Percentiles rank a stretch among this genome's conserved stretches.
Evolutionary conservation across 2,888 invertebrate species (phyloP).

Genomic region (Drosophila bunnanda): DNA sequence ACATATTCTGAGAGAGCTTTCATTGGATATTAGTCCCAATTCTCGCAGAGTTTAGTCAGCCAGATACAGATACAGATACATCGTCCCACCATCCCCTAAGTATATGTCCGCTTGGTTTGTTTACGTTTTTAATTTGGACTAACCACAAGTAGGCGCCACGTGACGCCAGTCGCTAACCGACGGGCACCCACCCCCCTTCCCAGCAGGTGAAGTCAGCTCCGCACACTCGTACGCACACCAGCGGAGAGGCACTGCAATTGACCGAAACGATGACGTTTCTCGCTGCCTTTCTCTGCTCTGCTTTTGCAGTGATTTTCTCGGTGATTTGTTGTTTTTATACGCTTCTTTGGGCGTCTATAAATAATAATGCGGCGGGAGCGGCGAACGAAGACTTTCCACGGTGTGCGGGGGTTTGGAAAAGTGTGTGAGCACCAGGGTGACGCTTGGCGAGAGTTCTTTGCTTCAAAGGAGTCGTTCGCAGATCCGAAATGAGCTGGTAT

Average conservation of each 20-base stretch:
- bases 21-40: background rate
- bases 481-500: slow-evolving; percentile 27
- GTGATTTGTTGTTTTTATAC: slow-evolving; percentile 63
- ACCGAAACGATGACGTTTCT: slow-evolving; percentile 41
- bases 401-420: background rate
- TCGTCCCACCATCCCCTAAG: background rate
- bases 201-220: slow-evolving; percentile 15
- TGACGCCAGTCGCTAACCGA: slow-evolving; percentile 58
- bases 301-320: slow-evolving; percentile 28
- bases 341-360: slow-evolving; percentile 59
- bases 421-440: slow-evolving; percentile 63
- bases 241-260: slow-evolving; percentile 32
- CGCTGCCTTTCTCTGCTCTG: slow-evolving; percentile 14
- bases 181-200: slow-evolving; percentile 41
- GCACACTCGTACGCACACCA: slow-evolving; percentile 5
- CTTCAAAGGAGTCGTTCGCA: slow-evolving; percentile 10
- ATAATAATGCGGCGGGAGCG: slow-evolving; percentile 54
- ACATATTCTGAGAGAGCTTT: background rate
- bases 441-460: slow-evolving; percentile 49
- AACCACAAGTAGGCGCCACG: slow-evolving; percentile 58
- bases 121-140: slow-evolving; percentile 67
- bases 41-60: background rate
- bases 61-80: background rate
- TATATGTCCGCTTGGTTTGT: slow-evolving; percentile 55
- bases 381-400: background rate